Percentiles rank a stretch among this genome's conserved stretches.
These are phyloP conservation scores for Bombus pyrosoma DNA, from an alignment of 1,140 invertebrate genomes.

Conservation along the genomic window DNA sequence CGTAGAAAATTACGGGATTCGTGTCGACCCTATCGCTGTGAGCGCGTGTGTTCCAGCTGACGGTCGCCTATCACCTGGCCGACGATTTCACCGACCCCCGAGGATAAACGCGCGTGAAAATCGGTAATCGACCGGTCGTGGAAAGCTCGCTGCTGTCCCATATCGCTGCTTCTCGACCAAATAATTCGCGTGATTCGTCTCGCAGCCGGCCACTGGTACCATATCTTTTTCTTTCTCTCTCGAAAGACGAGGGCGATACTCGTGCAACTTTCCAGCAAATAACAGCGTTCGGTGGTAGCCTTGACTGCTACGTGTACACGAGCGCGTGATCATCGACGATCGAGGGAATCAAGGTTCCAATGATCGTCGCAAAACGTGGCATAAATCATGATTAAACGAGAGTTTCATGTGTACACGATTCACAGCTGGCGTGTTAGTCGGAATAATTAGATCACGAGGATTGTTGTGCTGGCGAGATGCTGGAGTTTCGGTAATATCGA, in stretches of 20 bases:
- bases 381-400: constrained; percentile 8
- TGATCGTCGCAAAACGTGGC: not conserved
- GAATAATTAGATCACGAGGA: not conserved
- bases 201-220: constrained; percentile 16
- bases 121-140: constrained; percentile 55
- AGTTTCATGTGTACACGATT: not conserved
- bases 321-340: not conserved
- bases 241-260: not conserved
- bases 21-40: not conserved
- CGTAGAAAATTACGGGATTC: constrained; percentile 4
- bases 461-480: not conserved
- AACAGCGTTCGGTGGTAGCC: constrained; percentile 15
- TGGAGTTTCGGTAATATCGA: no score
- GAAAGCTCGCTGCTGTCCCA: constrained; percentile 43
- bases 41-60: constrained; percentile 23
- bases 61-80: constrained; percentile 32
- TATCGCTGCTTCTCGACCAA: constrained; percentile 35
- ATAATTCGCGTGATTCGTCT: constrained; percentile 41
- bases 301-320: not conserved
- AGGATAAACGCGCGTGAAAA: constrained; percentile 63
- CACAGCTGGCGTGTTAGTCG: no score
- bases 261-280: constrained; percentile 42
- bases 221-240: not conserved
- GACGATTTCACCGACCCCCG: constrained; percentile 38
- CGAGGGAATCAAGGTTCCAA: not conserved